phyloP scores from a whole-genome alignment of 2,113 vertebrate genomes.

The Vombatus ursinus region DNA sequence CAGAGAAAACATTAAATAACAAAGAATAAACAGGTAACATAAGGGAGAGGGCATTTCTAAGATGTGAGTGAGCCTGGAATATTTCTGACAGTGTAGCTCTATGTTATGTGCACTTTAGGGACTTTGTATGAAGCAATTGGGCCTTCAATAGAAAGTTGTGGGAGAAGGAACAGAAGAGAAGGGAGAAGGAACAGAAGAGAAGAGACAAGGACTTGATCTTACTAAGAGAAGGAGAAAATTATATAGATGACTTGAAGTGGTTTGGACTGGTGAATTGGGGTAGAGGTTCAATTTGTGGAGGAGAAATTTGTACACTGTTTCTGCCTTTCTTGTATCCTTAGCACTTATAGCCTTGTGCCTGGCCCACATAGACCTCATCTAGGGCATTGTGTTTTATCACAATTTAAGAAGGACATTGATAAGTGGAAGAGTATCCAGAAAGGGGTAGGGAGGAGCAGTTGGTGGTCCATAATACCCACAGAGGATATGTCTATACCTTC shows the following conservation, averaged over 20 bases:
- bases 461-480: background rate
- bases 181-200: background rate
- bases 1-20: background rate
- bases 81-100: background rate
- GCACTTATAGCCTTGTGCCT: no score
- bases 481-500: background rate
- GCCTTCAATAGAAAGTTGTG: background rate
- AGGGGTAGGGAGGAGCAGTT: background rate
- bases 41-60: background rate
- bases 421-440: background rate
- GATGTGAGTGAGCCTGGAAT: background rate
- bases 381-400: background rate
- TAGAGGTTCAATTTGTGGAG: no score
- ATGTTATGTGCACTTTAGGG: background rate
- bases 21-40: background rate
- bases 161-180: background rate
- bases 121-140: background rate
- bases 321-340: background rate
- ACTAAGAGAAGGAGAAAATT: background rate
- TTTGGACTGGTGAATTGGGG: background rate
- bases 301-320: background rate
- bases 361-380: background rate
- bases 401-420: background rate
- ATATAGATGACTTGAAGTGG: background rate
- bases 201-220: background rate